A percentile compares a stretch with the other conserved stretches of the same genome.
These are phyloP conservation scores for Scylla paramamosain DNA, from an alignment of 1,140 invertebrate genomes.

Conservation along the genomic window DNA sequence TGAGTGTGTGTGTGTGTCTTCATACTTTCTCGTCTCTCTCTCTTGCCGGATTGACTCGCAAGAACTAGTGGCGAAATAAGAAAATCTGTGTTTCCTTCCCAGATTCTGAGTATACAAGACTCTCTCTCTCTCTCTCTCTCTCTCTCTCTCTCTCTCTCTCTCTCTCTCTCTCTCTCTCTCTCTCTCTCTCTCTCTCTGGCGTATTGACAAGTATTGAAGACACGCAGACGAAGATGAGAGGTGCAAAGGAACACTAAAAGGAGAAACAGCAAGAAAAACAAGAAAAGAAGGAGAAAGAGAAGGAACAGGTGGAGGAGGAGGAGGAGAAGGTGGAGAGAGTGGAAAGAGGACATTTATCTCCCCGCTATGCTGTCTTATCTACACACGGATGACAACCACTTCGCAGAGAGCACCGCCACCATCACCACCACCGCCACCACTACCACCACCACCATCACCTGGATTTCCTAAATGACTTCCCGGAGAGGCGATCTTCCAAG, in stretches of 20 bases:
- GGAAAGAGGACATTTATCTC: not conserved
- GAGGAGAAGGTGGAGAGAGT: not conserved
- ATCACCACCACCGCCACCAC: not conserved
- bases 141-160: constrained; percentile 35
- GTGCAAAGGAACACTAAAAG: too few relatives aligned
- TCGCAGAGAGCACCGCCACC: constrained; percentile 26
- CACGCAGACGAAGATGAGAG: not conserved
- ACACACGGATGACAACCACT: constrained; percentile 66
- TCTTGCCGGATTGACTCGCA: too few relatives aligned
- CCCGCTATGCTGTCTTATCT: constrained; percentile 60
- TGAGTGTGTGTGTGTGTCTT: too few relatives aligned
- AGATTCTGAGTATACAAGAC: too few relatives aligned
- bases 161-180: not conserved
- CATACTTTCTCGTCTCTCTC: too few relatives aligned
- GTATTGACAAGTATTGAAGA: constrained; percentile 15
- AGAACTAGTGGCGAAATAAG: too few relatives aligned
- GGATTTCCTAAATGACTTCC: not conserved
- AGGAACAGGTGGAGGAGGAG: not conserved
- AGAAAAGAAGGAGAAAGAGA: not conserved
- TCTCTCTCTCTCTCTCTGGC: not conserved
- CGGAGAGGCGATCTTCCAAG: not conserved
- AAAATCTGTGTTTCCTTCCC: too few relatives aligned
- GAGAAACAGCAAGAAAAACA: not conserved
- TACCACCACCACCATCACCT: not conserved
- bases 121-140: constrained; percentile 42